phyloP scores from a whole-genome alignment of 2,797 vertebrate genomes.

The Novumbra hubbsi region DNA sequence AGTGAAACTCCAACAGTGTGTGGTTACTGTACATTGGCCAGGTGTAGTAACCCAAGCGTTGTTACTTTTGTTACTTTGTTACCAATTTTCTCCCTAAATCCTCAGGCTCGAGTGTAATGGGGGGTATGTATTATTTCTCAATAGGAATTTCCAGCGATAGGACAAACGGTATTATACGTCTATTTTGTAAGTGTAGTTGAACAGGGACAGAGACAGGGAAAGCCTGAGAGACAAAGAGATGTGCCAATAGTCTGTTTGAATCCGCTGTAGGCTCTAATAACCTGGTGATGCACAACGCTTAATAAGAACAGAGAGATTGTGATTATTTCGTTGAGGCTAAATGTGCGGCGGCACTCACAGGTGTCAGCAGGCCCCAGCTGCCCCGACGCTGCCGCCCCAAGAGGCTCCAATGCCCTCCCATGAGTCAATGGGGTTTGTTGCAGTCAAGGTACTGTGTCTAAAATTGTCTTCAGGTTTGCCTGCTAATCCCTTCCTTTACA shows the following conservation, averaged over 20 bases:
- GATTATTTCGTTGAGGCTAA: too few relatives aligned
- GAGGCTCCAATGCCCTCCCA: neutral
- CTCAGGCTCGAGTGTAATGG: neutral
- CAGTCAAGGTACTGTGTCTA: neutral
- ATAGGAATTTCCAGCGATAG: too few relatives aligned
- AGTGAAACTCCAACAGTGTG: neutral
- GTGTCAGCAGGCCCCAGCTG: slow-evolving; percentile 10
- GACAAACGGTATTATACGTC: too few relatives aligned
- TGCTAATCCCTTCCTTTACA: neutral
- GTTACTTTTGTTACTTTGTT: neutral
- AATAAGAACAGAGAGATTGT: neutral
- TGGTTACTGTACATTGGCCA: neutral
- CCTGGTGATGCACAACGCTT: neutral
- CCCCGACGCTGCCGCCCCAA: neutral
- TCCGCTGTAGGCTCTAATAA: neutral
- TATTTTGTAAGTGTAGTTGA: too few relatives aligned
- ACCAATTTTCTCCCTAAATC: neutral
- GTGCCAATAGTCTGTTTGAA: neutral
- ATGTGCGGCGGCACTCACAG: neutral
- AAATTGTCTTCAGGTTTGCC: too few relatives aligned
- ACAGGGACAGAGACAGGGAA: too few relatives aligned
- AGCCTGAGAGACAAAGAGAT: too few relatives aligned
- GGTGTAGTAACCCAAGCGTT: neutral
- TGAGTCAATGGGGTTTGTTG: neutral
- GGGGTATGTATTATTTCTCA: neutral